Conservation (phyloP, 2,113 vertebrate species). For the Anser cygnoides region DNA sequence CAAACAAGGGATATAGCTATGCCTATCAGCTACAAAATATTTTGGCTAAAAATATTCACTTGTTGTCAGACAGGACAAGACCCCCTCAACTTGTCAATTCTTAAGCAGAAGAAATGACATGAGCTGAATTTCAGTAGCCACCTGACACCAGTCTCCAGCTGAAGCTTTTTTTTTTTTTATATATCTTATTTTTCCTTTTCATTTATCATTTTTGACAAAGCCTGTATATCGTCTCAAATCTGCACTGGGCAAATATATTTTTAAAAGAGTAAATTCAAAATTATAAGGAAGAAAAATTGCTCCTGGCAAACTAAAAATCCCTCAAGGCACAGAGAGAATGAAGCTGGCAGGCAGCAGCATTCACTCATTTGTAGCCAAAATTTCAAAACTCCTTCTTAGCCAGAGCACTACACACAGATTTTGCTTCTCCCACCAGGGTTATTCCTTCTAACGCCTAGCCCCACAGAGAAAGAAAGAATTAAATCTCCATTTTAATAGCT, state of each 20-base stretch:
- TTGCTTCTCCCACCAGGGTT: slow-evolving; percentile 32
- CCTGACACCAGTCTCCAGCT: background rate
- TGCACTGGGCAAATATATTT: slow-evolving; percentile 31
- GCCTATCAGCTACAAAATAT: background rate
- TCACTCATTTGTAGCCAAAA: slow-evolving; percentile 47
- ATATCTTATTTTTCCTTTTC: background rate
- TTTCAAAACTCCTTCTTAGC: background rate
- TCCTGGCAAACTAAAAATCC: slow-evolving; percentile 59
- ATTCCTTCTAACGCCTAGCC: slow-evolving; percentile 51
- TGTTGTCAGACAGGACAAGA: background rate
- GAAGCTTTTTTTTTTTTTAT: background rate
- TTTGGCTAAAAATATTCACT: background rate
- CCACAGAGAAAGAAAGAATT: slow-evolving; percentile 64
- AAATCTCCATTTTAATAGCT: slow-evolving; percentile 77
- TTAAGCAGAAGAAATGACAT: slow-evolving; percentile 25
- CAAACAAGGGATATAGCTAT: background rate
- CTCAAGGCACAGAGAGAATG: slow-evolving; percentile 42
- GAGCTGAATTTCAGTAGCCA: slow-evolving; percentile 13
- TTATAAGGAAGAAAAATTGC: slow-evolving; percentile 68
- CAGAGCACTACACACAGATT: slow-evolving; percentile 37
- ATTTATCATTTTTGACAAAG: slow-evolving; percentile 29
- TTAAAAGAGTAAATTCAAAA: slow-evolving; percentile 67
- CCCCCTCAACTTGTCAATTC: background rate
- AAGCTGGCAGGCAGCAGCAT: slow-evolving; percentile 32
- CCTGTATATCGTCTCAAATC: background rate